Base-by-base conservation (phyloP, 2,113 vertebrate species). In the Zootoca vivipara region DNA sequence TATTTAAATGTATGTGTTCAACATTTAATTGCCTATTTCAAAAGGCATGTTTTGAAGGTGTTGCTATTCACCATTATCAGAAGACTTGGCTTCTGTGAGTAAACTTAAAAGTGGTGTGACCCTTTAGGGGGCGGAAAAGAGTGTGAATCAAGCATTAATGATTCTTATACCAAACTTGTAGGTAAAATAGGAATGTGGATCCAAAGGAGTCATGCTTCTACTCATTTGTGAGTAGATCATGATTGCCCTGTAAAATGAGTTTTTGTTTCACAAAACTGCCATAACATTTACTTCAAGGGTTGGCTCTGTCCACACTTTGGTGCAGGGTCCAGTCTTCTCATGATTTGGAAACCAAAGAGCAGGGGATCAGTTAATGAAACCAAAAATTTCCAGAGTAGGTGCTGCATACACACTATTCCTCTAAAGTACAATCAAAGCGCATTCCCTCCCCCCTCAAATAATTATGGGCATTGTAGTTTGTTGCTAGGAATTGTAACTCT, bases 41-140 rank as follows among this genome's bases (percentile, higher is more conserved):
- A 33, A 52, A 8, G 70, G 16, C 67, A 40, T 78, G 87, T 85
- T 33, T 20, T 83, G 33, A 7, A 28, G 77, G 67, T 75, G 5
- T 84, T 89, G 35, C 28, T 65, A 77, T 90, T 90, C n/a, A 69
- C 65, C n/a, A 86, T 89, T 92, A 24, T 30, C 15, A 58, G 70
- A 82, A 80, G 73, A 52, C 65, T 52, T 79, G 40, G 15, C 22
- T 70, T 83, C 85, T 38, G 22, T n/a, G 12, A 81, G 67, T 78
- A 89, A 40, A 75, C 52, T 58, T 90, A 72, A 70, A 93, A 90
- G 91, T 85, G 82, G 89, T 64, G 89, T 56, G 65, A 1, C 52
- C 69, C 80, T 16, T 12, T 13, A 2, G 13, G 65, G 46, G 46
- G 38, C n/a, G 9, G 9, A 2, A 1, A 46, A 46, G 46, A 46